A percentile compares a stretch with the other conserved stretches of the same genome.
These are phyloP conservation scores for Vidua chalybeata DNA, from an alignment of 2,113 vertebrate genomes.

Conservation along the genomic window DNA sequence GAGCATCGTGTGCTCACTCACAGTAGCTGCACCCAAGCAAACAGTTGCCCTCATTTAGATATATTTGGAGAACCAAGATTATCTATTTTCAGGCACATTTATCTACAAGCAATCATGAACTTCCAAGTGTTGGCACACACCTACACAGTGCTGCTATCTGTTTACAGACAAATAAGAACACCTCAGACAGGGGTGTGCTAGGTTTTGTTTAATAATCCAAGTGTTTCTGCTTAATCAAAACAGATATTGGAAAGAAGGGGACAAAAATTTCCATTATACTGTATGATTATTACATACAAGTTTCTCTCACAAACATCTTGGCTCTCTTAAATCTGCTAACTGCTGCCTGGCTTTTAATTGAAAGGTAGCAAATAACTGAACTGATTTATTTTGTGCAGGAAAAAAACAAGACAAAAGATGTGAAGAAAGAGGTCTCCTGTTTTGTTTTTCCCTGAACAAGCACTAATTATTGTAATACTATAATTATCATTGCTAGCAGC, in stretches of 20 bases:
- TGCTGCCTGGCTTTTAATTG: not conserved
- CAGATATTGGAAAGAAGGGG: not conserved
- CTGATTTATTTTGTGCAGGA: not conserved
- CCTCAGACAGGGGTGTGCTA: not conserved
- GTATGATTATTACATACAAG: not conserved
- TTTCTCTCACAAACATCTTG: not conserved
- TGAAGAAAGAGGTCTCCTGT: not conserved
- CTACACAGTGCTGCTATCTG: not conserved
- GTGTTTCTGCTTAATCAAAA: not conserved
- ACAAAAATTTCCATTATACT: not conserved
- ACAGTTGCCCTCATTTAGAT: not conserved
- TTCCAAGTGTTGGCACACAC: not conserved
- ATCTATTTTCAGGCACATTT: not conserved
- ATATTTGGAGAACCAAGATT: not conserved
- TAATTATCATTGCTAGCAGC: not conserved
- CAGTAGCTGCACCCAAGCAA: conserved; percentile 81
- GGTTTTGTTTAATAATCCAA: not conserved
- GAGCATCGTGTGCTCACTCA: conserved; percentile 98
- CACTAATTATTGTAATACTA: not conserved
- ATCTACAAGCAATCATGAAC: not conserved
- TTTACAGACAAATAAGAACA: not conserved
- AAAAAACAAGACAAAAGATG: not conserved
- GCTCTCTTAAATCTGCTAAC: not conserved
- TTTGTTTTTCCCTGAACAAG: not conserved
- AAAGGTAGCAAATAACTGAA: not conserved